Base-by-base conservation (phyloP, 2,113 vertebrate species). In the Chroicocephalus ridibundus region DNA sequence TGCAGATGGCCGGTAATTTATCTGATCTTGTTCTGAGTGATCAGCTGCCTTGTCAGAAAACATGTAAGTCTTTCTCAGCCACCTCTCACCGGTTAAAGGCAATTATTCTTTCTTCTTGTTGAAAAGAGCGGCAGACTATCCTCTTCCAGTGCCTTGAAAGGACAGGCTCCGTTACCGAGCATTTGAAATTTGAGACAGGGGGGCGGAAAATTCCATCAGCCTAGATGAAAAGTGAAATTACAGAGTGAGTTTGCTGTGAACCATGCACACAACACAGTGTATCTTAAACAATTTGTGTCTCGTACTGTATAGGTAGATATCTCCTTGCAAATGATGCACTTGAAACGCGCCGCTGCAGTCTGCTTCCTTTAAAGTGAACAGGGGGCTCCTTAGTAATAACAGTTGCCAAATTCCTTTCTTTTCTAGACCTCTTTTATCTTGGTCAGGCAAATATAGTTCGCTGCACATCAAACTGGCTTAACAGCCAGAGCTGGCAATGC, bases 151-250 rank as follows among this genome's bases (percentile, higher is more conserved):
- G 36, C 84, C 66, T 95, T 88, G 71, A 93, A 97, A 93, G 68
- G 88, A 19, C 42, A 60, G 70, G 5, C 11, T 91, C 75, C 26
- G 8, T 93, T 95, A 80, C 55, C 20, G 46, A 86, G 55, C 34
- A 26, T 32, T 83, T 95, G 90, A 77, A 92, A 94, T 81, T 77
- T 80, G 85, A 96, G 91, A 94, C 11, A 3, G 42, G 68, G 47
- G 26, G 51, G 42, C 0, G 10, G 76, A 75, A 95, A 94, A 93
- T 93, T 82, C 89, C 90, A 74, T 93, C 87, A 88, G 20, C 13
- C 66, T 76, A 51, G 12, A 51, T 95, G 85, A 90, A 88, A 96
- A 90, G 66, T 68, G 65, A 82, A 97, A 97, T 96, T 94, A 47
- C 71, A 83, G 79, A 93, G 49, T 34, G n/a, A 76, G 38, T 81